These are phyloP conservation scores for Hypsibius dujardini DNA, from an alignment of 1,140 invertebrate species.

Conservation along the genomic window DNA sequence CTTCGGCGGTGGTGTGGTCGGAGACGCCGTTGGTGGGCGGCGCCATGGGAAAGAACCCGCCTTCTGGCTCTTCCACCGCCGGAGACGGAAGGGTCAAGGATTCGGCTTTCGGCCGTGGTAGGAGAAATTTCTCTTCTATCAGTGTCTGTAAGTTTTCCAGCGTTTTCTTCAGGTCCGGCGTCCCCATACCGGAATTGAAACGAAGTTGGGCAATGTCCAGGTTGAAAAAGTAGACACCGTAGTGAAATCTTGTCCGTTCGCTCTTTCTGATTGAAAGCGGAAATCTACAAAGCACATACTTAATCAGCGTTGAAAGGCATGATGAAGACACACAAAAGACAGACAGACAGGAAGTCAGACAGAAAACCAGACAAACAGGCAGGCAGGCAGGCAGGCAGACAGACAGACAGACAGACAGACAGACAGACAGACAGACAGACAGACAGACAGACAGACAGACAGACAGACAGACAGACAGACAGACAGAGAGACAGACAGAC, in stretches of 20 bases:
- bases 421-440: too few relatives aligned
- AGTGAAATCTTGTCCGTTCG: background rate
- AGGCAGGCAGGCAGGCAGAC: too few relatives aligned
- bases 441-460: too few relatives aligned
- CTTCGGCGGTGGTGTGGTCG: background rate
- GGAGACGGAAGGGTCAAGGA: background rate
- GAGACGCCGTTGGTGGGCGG: background rate
- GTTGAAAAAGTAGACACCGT: constrained; percentile 5
- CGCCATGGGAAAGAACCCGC: background rate
- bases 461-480: too few relatives aligned
- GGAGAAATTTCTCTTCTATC: background rate
- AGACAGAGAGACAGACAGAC: too few relatives aligned
- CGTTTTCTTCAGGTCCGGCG: background rate
- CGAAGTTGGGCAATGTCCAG: background rate
- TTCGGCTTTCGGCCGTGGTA: background rate
- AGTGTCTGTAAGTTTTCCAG: background rate
- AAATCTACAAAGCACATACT: background rate
- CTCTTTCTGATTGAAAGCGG: background rate
- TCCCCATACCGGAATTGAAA: background rate
- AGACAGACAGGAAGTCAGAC: too few relatives aligned
- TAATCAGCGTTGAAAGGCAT: too few relatives aligned
- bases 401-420: too few relatives aligned
- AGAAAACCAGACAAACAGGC: too few relatives aligned
- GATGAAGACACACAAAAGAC: background rate
- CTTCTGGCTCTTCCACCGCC: too few relatives aligned